Evolutionary conservation across 1,140 invertebrate species (phyloP).

Genomic region (Hypothenemus hampei): DNA sequence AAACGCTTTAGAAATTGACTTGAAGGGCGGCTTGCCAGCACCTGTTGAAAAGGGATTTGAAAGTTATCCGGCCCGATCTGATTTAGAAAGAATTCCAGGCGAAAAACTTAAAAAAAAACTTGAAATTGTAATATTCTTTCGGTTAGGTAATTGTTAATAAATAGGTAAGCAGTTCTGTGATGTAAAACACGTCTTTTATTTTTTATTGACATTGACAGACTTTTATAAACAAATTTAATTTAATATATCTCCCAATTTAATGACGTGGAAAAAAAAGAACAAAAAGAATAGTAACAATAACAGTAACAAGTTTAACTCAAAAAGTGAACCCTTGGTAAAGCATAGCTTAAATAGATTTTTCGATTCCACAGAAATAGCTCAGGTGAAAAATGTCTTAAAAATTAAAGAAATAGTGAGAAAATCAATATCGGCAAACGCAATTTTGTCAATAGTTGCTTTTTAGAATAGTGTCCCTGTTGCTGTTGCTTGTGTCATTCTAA

Average conservation of each 20-base stretch:
- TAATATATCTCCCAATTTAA: constrained; percentile 14
- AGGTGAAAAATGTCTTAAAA: constrained; percentile 31
- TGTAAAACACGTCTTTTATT: too few relatives aligned
- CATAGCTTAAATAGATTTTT: too few relatives aligned
- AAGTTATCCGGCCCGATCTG: constrained; percentile 38
- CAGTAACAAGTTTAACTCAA: too few relatives aligned
- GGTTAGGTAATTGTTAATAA: not conserved
- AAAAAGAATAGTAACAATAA: too few relatives aligned
- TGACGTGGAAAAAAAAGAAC: constrained; percentile 13
- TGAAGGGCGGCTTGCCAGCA: constrained; percentile 44
- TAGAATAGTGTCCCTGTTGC: constrained; percentile 33
- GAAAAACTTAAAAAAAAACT: constrained; percentile 11
- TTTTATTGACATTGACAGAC: constrained; percentile 9
- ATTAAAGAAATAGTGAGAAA: constrained; percentile 33
- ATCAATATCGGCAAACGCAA: constrained; percentile 3
- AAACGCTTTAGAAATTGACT: constrained; percentile 67
- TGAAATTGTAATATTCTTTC: not conserved
- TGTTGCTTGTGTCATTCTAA: constrained; percentile 32
- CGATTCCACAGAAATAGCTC: constrained; percentile 25
- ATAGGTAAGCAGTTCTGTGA: too few relatives aligned
- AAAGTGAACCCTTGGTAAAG: too few relatives aligned
- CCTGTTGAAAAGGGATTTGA: constrained; percentile 42
- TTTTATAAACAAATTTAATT: constrained; percentile 4
- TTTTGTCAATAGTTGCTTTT: constrained; percentile 16
- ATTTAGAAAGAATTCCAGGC: constrained; percentile 41